Evolutionary conservation across 1,140 invertebrate species (phyloP).

Genomic region (Tetramorium alpestre): DNA sequence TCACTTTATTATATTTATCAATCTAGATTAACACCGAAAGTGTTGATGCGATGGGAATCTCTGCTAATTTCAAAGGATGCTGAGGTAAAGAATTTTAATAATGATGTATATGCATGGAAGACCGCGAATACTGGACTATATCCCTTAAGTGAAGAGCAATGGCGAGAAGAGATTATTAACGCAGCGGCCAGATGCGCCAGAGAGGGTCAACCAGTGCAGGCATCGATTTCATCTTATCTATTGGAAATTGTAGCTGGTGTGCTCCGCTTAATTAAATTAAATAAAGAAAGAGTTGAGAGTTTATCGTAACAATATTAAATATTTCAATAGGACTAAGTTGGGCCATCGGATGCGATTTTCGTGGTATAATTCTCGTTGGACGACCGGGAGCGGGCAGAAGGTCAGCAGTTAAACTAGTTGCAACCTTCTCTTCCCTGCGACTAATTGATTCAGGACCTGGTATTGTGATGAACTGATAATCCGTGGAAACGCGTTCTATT

Average conservation of each 20-base stretch:
- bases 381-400: slow-evolving; percentile 92
- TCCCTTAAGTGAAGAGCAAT: slow-evolving; percentile 76
- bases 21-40: slow-evolving; percentile 75
- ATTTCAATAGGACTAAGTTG: slow-evolving; percentile 77
- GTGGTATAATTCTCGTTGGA: slow-evolving; percentile 90
- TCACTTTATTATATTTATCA: background rate
- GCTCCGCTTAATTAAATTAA: slow-evolving; percentile 40
- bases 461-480: slow-evolving; percentile 44
- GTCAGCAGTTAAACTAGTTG: slow-evolving; percentile 90
- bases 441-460: slow-evolving; percentile 86
- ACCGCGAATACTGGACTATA: slow-evolving; percentile 72
- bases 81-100: slow-evolving; percentile 31
- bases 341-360: slow-evolving; percentile 77
- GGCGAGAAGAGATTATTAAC: slow-evolving; percentile 80
- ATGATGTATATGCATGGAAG: slow-evolving; percentile 81
- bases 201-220: slow-evolving; percentile 80
- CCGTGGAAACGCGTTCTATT: background rate
- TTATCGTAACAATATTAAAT: slow-evolving; percentile 16
- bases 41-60: slow-evolving; percentile 76
- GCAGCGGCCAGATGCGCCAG: slow-evolving; percentile 77
- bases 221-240: slow-evolving; percentile 78
- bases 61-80: slow-evolving; percentile 73
- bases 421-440: slow-evolving; percentile 90
- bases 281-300: background rate
- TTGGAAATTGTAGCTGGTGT: slow-evolving; percentile 77